Conservation (phyloP, 2,888 invertebrate species). For the Eristalis arbustorum region DNA sequence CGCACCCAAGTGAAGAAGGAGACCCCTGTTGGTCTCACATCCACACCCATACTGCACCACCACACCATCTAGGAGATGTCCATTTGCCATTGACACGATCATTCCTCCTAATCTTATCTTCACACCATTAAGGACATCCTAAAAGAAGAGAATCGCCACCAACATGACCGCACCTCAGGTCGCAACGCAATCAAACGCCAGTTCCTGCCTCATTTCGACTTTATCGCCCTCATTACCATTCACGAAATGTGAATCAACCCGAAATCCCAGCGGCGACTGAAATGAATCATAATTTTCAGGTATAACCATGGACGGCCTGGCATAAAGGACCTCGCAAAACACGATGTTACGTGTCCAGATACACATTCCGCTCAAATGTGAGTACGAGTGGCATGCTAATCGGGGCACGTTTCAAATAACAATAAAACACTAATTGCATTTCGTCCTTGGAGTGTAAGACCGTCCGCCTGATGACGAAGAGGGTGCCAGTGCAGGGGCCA, state of each 20-base stretch:
- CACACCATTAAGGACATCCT: too few relatives aligned
- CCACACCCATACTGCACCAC: too few relatives aligned
- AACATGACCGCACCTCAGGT: background rate
- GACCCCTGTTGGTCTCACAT: too few relatives aligned
- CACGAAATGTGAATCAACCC: background rate
- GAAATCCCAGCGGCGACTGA: background rate
- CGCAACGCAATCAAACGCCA: background rate
- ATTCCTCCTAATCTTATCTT: too few relatives aligned
- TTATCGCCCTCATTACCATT: conserved; percentile 1
- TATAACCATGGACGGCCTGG: conserved; percentile 7
- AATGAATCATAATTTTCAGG: conserved; percentile 32
- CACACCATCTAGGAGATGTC: too few relatives aligned
- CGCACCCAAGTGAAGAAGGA: too few relatives aligned
- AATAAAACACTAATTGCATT: conserved; percentile 69
- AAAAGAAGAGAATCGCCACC: background rate
- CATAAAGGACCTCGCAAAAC: conserved; percentile 14
- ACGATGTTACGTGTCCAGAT: conserved; percentile 22
- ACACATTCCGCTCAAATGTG: background rate
- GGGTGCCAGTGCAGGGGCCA: background rate
- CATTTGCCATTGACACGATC: too few relatives aligned
- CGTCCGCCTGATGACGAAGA: background rate
- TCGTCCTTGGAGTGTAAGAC: conserved; percentile 48
- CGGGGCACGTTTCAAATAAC: conserved; percentile 67
- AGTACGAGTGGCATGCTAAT: conserved; percentile 46
- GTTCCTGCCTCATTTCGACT: background rate